These are phyloP conservation scores for Neosalanx taihuensis DNA, from an alignment of 2,797 vertebrate genomes.

Conservation along the genomic window DNA sequence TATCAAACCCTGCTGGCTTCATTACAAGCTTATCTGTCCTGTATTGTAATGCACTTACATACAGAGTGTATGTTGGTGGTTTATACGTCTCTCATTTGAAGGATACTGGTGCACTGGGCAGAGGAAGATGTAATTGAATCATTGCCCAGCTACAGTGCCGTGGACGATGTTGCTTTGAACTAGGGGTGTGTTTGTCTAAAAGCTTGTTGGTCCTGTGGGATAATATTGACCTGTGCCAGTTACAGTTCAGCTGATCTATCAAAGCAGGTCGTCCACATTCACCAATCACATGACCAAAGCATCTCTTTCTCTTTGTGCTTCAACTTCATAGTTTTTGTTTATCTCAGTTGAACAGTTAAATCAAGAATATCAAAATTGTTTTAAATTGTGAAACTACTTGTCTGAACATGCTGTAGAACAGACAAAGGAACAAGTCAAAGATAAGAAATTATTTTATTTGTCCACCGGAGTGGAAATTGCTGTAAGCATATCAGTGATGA, in stretches of 20 bases:
- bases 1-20: not conserved
- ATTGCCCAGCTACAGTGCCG: not conserved
- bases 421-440: not conserved
- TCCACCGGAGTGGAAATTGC: too few species aligned
- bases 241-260: slow-evolving; percentile 48
- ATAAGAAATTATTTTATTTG: too few species aligned
- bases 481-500: not conserved
- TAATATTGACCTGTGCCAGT: slow-evolving; percentile 46
- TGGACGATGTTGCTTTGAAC: slow-evolving; percentile 33
- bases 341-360: not conserved
- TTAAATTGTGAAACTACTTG: not conserved
- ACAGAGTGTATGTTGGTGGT: not conserved
- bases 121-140: slow-evolving; percentile 17
- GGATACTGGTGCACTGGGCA: not conserved
- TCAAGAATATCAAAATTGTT: not conserved
- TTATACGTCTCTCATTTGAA: not conserved
- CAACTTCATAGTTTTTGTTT: slow-evolving; percentile 2
- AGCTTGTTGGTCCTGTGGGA: slow-evolving; percentile 49
- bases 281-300: slow-evolving; percentile 23
- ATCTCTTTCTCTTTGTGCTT: slow-evolving; percentile 16
- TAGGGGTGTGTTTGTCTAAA: slow-evolving; percentile 37
- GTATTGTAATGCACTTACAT: not conserved
- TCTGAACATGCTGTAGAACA: not conserved
- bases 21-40: not conserved
- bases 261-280: slow-evolving; percentile 25